These are phyloP conservation scores for Petrocephalus sullivani DNA, from an alignment of 2,797 vertebrate species.

Conservation along the genomic window DNA sequence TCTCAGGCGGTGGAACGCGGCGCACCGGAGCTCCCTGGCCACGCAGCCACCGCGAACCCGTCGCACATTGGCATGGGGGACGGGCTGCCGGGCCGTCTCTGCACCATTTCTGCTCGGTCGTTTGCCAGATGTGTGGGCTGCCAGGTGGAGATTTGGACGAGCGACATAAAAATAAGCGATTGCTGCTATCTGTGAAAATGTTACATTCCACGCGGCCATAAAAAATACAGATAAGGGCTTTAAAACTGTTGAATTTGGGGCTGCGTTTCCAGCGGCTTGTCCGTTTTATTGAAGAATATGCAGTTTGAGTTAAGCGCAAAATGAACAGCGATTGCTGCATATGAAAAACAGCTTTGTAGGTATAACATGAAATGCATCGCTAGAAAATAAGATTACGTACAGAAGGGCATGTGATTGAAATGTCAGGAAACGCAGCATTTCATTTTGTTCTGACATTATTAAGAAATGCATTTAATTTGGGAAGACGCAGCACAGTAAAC, in stretches of 20 bases:
- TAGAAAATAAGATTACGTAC: neutral
- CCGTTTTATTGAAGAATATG: neutral
- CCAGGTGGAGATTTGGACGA: neutral
- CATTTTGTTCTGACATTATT: neutral
- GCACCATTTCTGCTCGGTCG: neutral
- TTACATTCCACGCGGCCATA: neutral
- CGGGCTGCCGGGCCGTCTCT: neutral
- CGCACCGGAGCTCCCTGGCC: neutral
- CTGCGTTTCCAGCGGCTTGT: neutral
- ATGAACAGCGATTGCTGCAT: neutral
- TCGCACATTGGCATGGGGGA: neutral
- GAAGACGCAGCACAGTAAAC: neutral
- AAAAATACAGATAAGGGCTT: conserved; percentile 1
- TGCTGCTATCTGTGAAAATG: neutral
- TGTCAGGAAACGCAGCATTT: conserved; percentile 21
- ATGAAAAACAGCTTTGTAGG: neutral
- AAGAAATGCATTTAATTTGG: neutral
- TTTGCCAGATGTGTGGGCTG: conserved; percentile 4
- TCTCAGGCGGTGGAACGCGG: neutral
- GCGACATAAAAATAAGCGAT: neutral
- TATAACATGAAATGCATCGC: neutral
- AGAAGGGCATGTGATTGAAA: neutral
- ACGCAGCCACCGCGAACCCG: neutral
- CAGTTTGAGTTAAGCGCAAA: neutral
- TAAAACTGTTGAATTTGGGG: neutral